Evolutionary conservation across 2,888 invertebrate species (phyloP), one percentile per base, ranked within the genome.

Genomic region (Philhelius pedissequus): DNA sequence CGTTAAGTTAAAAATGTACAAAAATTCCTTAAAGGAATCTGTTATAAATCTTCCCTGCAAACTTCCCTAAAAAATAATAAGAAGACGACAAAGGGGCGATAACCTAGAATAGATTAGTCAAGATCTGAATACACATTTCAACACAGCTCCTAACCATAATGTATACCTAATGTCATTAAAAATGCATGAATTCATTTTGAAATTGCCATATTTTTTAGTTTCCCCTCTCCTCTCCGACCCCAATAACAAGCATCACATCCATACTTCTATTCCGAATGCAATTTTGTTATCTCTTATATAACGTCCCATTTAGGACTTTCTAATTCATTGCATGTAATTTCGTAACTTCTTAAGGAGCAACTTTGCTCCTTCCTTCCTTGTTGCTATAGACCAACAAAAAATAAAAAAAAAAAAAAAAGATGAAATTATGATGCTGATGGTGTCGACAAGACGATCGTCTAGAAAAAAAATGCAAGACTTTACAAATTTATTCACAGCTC

Each of bases 401-500:
- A 62, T n/a, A n/a, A n/a, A n/a, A n/a, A n/a, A n/a, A n/a, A n/a
- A n/a, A n/a, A n/a, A n/a, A n/a, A n/a, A n/a, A n/a, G n/a, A n/a
- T n/a, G n/a, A 62, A 62, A 43, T 43, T 35, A 38, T 30, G 50
- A 32, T 38, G 40, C 52, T 56, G 69, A n/a, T 43, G 69, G 22
- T 43, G 66, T 64, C 38, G 27, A 45, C 62, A 66, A 32, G 66
- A 30, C 22, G 27, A 22, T 8, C 32, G 7, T n/a, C 45, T 18
- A 8, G 4, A 15, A 32, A 18, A 9, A 15, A 25, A 69, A 15
- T 50, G n/a, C 38, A 50, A 27, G 30, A 15, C 54, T 43, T 32
- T 50, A 68, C 35, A 35, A 66, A 73, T 79, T 66, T 73, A 60
- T 73, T 73, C 73, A 60, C 38, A 73, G 56, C 56, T 79, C 60